A percentile compares a stretch with the other conserved stretches of the same genome.
phyloP scores from a whole-genome alignment of 2,888 invertebrate species.

The Parasteatoda lunata region DNA sequence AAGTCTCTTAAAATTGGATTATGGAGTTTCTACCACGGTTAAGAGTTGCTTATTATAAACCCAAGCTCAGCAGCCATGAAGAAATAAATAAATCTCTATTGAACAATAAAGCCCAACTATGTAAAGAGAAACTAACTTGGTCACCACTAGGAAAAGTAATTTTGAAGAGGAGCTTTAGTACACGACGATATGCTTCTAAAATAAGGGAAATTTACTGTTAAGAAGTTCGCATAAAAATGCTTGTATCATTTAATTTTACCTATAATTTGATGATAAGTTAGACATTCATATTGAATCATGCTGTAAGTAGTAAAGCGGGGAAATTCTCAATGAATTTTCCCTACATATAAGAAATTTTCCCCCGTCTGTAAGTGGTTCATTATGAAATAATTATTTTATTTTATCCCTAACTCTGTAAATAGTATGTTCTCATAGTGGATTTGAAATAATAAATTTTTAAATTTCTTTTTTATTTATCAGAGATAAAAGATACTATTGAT shows the following conservation, averaged over 20 bases:
- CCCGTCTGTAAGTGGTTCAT: too few species aligned
- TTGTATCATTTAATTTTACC: background rate
- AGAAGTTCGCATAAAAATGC: background rate
- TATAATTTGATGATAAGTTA: background rate
- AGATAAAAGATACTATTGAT: too few species aligned
- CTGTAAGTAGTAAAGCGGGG: too few species aligned
- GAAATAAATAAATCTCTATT: constrained; percentile 5
- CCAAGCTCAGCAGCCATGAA: background rate
- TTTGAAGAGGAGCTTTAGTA: background rate
- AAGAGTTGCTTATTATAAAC: constrained; percentile 7
- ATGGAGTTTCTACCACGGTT: background rate
- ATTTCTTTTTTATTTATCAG: too few species aligned
- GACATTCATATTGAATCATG: too few species aligned
- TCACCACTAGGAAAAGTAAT: background rate
- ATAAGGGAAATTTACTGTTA: background rate
- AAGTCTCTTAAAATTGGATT: constrained; percentile 6
- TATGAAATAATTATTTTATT: too few species aligned
- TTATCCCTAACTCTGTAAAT: too few species aligned
- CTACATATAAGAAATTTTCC: too few species aligned
- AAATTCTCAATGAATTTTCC: too few species aligned
- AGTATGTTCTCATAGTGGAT: too few species aligned
- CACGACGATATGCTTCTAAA: constrained; percentile 2
- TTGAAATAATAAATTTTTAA: too few species aligned
- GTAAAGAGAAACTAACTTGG: background rate
- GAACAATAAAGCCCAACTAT: background rate